phyloP scores from a whole-genome alignment of 2,113 vertebrate species.

The Microtus oregoni region DNA sequence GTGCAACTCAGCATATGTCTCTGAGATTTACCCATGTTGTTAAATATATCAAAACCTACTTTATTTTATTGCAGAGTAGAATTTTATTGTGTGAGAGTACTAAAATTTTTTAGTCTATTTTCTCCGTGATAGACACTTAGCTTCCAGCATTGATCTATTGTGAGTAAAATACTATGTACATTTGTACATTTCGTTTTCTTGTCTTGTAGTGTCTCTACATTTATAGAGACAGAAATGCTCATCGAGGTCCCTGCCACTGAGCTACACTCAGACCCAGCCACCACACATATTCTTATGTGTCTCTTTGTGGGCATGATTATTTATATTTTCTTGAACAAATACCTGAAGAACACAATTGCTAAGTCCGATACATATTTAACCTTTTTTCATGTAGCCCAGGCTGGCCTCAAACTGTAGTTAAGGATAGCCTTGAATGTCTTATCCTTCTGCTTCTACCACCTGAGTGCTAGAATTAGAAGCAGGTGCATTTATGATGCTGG shows the following conservation, averaged over 20 bases:
- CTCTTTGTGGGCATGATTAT: conserved; percentile 19
- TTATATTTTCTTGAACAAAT: conserved; percentile 20
- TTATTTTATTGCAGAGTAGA: conserved; percentile 14
- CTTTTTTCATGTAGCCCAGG: not conserved
- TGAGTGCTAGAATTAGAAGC: not conserved
- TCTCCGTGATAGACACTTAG: not conserved
- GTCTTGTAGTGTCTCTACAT: not conserved
- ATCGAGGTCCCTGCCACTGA: not conserved
- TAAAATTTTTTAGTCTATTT: conserved; percentile 43
- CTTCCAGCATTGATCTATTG: conserved; percentile 38
- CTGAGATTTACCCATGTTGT: conserved; percentile 13
- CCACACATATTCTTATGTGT: not conserved
- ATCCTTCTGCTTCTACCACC: not conserved
- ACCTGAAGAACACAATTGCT: not conserved
- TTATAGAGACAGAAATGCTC: not conserved
- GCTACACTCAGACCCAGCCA: not conserved
- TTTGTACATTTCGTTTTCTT: not conserved
- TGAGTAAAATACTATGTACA: not conserved
- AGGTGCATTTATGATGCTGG: not conserved
- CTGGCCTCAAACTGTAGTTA: not conserved
- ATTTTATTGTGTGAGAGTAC: conserved; percentile 11
- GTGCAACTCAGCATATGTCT: not conserved
- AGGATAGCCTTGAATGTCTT: not conserved
- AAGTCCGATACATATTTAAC: conserved; percentile 11
- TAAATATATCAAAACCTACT: not conserved